Base-by-base conservation (phyloP, 2,888 invertebrate genomes). In the Drosophila pegasa region DNA sequence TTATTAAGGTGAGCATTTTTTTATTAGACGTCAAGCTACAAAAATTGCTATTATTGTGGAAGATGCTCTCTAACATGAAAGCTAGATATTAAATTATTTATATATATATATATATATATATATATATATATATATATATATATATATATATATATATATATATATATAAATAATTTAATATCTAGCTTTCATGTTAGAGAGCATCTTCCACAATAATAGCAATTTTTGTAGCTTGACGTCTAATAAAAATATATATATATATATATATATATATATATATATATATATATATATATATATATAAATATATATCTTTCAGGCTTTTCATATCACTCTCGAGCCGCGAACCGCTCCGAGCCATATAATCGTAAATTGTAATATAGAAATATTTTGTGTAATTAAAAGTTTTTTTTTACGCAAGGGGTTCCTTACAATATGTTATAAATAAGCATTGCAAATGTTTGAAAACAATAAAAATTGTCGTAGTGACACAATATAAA, bases 1-100 rank as follows among this genome's bases (percentile, higher is more conserved):
- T 73, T 70, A 66, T 72, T 78, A 72, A 75, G 73, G 73, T 71
- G 71, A 59, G 67, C 71, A 79, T 74, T 77, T 80, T 82, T 76
- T 75, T 77, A 81, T 74, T 79, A 69, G 67, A 71, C 29, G 38
- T 29, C 67, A 45, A 48, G 40, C 55, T 55, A 54, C 40, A 40
- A 8, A 14, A 22, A 33, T 45, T 61, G 43, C 40, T 67, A 54
- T 40, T 57, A 38, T 33, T 48, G 20, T 43, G 20, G 47, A 38
- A 52, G 45, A 48, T 59, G 45, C 41, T 50, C 6, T 31, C 20
- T 41, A 60, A 48, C 22, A 40, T 31, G 22, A n/a, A 18, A 50
- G 25, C 14, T 20, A 51, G 37, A 43, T n/a, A n/a, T n/a, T n/a
- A n/a, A n/a, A n/a, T 25, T 14, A 22, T 20, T 9, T 20, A 20